These are phyloP conservation scores for Epinotia ramella DNA, from an alignment of 2,888 invertebrate species.

Conservation along the genomic window DNA sequence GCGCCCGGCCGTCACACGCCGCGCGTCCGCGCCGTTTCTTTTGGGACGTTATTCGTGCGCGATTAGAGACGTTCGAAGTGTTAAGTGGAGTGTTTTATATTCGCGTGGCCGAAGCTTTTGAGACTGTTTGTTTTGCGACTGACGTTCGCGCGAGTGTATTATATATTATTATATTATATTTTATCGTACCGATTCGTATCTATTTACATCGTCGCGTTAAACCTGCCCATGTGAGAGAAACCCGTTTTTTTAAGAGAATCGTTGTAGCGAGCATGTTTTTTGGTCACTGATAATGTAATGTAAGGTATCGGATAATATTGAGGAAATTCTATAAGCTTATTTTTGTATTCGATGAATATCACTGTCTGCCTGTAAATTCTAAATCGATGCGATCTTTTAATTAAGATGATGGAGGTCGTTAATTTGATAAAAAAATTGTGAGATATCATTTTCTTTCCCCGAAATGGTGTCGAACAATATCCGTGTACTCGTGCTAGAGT, in stretches of 20 bases:
- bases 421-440: conserved; percentile 65
- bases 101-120: conserved; percentile 81
- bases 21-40: conserved; percentile 63
- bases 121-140: conserved; percentile 82
- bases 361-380: conserved; percentile 80
- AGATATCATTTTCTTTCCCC: conserved; percentile 81
- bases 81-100: conserved; percentile 78
- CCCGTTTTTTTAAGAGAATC: conserved; percentile 70
- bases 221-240: conserved; percentile 67
- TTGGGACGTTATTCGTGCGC: conserved; percentile 70
- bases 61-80: conserved; percentile 74
- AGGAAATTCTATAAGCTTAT: conserved; percentile 84
- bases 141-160: conserved; percentile 74
- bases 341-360: conserved; percentile 83
- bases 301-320: conserved; percentile 81
- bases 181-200: conserved; percentile 65
- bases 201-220: conserved; percentile 66
- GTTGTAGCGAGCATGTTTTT: conserved; percentile 75
- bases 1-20: conserved; percentile 54
- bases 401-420: conserved; percentile 62
- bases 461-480: conserved; percentile 75
- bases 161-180: conserved; percentile 51
- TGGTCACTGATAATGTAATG: conserved; percentile 78
- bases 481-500: conserved; percentile 72
- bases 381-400: conserved; percentile 65